Base-by-base conservation (phyloP, 2,888 invertebrate genomes). In the Dynastes maya region DNA sequence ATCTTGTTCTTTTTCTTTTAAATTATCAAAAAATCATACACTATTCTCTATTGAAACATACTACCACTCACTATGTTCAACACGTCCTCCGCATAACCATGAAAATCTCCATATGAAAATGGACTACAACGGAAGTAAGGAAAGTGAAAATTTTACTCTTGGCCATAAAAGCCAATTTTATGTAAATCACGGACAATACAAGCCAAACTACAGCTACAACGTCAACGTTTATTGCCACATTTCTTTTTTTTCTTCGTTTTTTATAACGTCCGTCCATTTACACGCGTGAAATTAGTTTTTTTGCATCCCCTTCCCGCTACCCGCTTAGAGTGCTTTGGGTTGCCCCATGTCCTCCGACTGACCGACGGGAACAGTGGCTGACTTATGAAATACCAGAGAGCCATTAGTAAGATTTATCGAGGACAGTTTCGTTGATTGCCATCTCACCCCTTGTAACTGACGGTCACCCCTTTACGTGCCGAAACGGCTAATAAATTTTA, bases 341-440 rank as follows among this genome's bases (percentile, higher is more conserved):
- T 11, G 53, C 11, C 45, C 29, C 55, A 32, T 55, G 68, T 68
- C 58, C 40, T 61, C 45, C 61, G 51, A 29, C 68, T 77, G 68
- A 77, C 80, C 78, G 78, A 80, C 76, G 77, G 79, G 79, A 79
- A 81, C 80, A 82, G 80, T 29, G 71, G 74, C 84, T 83, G 85
- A 85, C 87, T 87, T 88, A 88, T 88, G 88, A 88, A 88, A 88
- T 88, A 87, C 88, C 88, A 86, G 86, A 84, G 86, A 86, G 86
- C 88, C 88, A 88, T 88, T 88, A 88, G 87, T 84, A 85, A 84
- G 86, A 88, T 88, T 88, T 88, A 88, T 88, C 84, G 84, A 79
- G 83, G 85, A 83, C 84, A 85, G 83, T 82, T 82, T 80, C 81
- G 85, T 84, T 86, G 85, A 86, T 86, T 86, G 84, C 85, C 85